Evolutionary conservation across 1,140 invertebrate species (phyloP).

Genomic region (Archivesica marissinica): DNA sequence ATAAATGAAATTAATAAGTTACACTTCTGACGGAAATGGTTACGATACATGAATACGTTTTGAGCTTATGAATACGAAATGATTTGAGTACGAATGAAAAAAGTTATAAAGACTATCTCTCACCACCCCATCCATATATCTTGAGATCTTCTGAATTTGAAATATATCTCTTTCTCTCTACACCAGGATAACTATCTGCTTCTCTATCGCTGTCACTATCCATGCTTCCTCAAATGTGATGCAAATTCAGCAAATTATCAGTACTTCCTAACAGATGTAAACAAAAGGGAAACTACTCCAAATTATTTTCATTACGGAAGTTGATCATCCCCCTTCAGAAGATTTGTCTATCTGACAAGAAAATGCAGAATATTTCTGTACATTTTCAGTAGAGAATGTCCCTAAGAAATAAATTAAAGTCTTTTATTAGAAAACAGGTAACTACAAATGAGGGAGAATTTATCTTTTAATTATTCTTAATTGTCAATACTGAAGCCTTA

Average conservation of each 20-base stretch:
- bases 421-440: slow-evolving; percentile 76
- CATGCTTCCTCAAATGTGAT: neutral
- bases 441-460: neutral
- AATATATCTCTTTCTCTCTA: slow-evolving; percentile 52
- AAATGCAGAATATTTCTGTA: neutral
- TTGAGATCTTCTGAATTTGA: slow-evolving; percentile 64
- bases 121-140: slow-evolving; percentile 68
- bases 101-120: neutral
- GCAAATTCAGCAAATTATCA: neutral
- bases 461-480: neutral
- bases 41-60: neutral
- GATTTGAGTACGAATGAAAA: neutral
- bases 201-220: slow-evolving; percentile 29
- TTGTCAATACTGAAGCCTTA: neutral
- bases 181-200: neutral
- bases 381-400: slow-evolving; percentile 63
- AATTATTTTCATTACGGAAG: neutral
- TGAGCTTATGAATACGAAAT: no score
- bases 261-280: neutral
- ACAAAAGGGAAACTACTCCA: neutral
- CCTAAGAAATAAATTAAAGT: slow-evolving; percentile 76
- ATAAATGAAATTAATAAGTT: neutral
- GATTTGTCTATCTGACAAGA: neutral
- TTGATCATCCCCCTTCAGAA: slow-evolving; percentile 35
- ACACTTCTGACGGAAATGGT: neutral